Evolutionary conservation across 1,140 invertebrate species (phyloP), one percentile per base, ranked within the genome.

Genomic region (Scylla paramamosain): DNA sequence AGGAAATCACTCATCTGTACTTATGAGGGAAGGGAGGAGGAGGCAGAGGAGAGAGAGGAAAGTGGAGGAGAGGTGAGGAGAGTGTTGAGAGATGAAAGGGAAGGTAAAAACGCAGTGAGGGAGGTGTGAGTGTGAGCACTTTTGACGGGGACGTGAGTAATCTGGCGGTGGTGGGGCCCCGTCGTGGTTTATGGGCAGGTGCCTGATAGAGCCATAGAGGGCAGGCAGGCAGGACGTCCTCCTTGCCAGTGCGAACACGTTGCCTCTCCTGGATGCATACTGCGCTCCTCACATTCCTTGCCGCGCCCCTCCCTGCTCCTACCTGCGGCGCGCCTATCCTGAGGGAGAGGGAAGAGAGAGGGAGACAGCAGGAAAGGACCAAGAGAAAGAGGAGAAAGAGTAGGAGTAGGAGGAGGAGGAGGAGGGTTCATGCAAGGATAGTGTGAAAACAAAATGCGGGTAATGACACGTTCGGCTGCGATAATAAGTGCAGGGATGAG

Each of bases 401-500:
- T 7, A 88, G 29, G 31, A 88, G 29, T 1, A 10, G 89, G 89
- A 32, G 86, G 20, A 46, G 86, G 45, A 32, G 32, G 86, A 28
- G 29, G 86, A 28, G 25, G 28, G 86, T 20, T 12, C 32, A 88
- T 39, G 86, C 31, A 46, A 46, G 45, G 86, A 88, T 46, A 87
- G 45, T 20, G 83, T 93, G 84, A 87, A 87, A 87, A 93, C 92
- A 87, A 89, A 93, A 39, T 8, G 10, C 39, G 14, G 67, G 45
- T 91, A 92, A 94, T 91, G 25, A 86, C 39, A 94, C 16, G 12
- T n/a, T 25, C 4, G 28, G 82, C 3, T 0, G 12, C n/a, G 94
- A 83, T 94, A 91, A 94, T 91, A 32, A 84, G 20, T 83, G 83
- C 20, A n/a, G 82, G 67, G 90, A 88, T 59, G 77, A 25, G 91